phyloP scores from a whole-genome alignment of 2,113 vertebrate species.

The Toxotes chatareus region DNA sequence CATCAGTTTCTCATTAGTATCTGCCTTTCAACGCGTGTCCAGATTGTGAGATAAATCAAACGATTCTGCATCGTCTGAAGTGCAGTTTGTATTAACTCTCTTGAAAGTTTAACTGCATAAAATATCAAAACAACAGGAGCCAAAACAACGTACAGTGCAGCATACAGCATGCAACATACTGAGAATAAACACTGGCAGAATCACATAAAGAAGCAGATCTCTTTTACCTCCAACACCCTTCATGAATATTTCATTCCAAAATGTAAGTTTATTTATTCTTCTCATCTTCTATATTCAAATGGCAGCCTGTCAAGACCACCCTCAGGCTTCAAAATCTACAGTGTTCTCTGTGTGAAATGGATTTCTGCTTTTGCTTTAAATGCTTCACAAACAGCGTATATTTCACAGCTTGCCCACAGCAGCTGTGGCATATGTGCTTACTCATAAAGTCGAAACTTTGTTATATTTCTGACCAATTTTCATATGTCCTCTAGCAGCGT shows the following conservation, averaged over 20 bases:
- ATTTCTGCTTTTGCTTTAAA: slow-evolving; percentile 62
- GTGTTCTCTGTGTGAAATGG: slow-evolving; percentile 55
- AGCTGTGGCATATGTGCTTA: slow-evolving; percentile 38
- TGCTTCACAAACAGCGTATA: slow-evolving; percentile 53
- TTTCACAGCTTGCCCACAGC: slow-evolving; percentile 50
- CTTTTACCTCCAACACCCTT: slow-evolving; percentile 19
- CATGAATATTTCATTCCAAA: slow-evolving; percentile 66
- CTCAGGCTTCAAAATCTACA: slow-evolving; percentile 52
- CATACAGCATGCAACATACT: neutral
- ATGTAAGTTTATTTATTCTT: slow-evolving; percentile 63
- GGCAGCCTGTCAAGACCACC: slow-evolving; percentile 53
- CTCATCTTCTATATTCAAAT: slow-evolving; percentile 60
- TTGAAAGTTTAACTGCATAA: neutral
- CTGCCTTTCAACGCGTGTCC: neutral
- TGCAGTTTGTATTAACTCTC: neutral
- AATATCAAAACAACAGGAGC: slow-evolving; percentile 10
- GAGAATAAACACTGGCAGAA: slow-evolving; percentile 18
- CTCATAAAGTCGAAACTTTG: slow-evolving; percentile 46
- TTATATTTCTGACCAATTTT: slow-evolving; percentile 29
- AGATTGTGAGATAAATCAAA: slow-evolving; percentile 21
- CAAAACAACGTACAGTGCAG: neutral
- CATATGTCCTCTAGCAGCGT: slow-evolving; percentile 30
- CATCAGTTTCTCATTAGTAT: slow-evolving; percentile 24
- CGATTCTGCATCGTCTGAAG: neutral
- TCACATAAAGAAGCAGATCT: slow-evolving; percentile 14